These are phyloP conservation scores for Itoplectis maculator DNA, from an alignment of 2,888 invertebrate genomes.

Conservation along the genomic window DNA sequence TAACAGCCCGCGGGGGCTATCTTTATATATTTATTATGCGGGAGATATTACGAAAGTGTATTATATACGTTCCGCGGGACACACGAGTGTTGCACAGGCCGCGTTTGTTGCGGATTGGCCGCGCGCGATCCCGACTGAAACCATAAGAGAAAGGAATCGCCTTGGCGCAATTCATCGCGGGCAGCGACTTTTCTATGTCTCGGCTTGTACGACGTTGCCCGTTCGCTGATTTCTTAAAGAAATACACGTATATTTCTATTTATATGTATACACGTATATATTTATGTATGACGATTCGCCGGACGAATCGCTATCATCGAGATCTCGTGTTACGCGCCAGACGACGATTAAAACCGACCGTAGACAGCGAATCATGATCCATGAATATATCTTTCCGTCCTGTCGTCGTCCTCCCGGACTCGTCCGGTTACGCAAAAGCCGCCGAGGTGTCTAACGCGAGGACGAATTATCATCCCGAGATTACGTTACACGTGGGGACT, in stretches of 20 bases:
- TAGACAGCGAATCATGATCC: conserved; percentile 8
- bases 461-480: neutral
- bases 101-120: conserved; percentile 11
- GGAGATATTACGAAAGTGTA: conserved; percentile 63
- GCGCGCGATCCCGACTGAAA: conserved; percentile 49
- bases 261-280: conserved; percentile 29
- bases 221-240: conserved; percentile 33
- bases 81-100: conserved; percentile 11
- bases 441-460: neutral
- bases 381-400: neutral
- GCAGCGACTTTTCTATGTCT: conserved; percentile 48
- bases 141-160: conserved; percentile 63
- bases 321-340: conserved; percentile 7
- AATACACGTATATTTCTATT: conserved; percentile 24
- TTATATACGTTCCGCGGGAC: conserved; percentile 50
- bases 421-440: conserved; percentile 1
- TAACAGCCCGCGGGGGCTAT: conserved; percentile 55
- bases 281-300: conserved; percentile 10
- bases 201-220: conserved; percentile 34
- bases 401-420: neutral
- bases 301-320: conserved; percentile 50
- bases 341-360: conserved; percentile 35
- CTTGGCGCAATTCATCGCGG: conserved; percentile 54
- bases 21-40: conserved; percentile 60
- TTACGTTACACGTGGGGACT: neutral